Evolutionary conservation across 1,140 invertebrate species (phyloP), one percentile per base, ranked within the genome.

Genomic region (Bathynomus jamesi): DNA sequence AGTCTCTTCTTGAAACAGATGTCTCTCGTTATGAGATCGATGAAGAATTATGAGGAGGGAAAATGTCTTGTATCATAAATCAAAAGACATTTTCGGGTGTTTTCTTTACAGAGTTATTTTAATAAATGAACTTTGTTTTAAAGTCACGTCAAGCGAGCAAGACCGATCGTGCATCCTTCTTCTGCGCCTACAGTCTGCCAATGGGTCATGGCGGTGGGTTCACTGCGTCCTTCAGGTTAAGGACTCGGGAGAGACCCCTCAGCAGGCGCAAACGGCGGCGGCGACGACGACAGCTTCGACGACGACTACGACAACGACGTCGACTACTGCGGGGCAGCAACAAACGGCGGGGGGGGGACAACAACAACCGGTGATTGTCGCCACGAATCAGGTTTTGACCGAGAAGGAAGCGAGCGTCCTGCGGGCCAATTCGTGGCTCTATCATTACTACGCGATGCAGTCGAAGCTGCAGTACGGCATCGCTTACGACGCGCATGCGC

Each of bases 111-210:
- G n/a, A n/a, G n/a, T n/a, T n/a, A n/a, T n/a, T n/a, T n/a, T n/a
- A n/a, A n/a, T n/a, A n/a, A n/a, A n/a, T n/a, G n/a, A 53, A 53
- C 21, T 53, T 3, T 53, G 5, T 53, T 53, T 80, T 78, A 46
- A 82, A 96, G 94, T 97, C 79, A 94, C 92, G 7, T 92, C 95
- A 83, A 94, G 93, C 10, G 94, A 97, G 82, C 94, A 96, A 82
- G 96, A 98, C 81, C 89, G 95, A 73, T 96, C 95, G 24, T 95
- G 94, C 80, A 97, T 98, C 78, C 86, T 97, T 65, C 85, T 98
- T 65, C 87, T 96, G 46, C 89, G 94, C 79, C 86, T 98, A 79
- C 92, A 97, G 83, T 89, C 89, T 72, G 84, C 90, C 29, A 86
- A 87, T 7, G 92, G 93, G 0, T 87, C 90, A 76, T 96, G 93